A percentile compares a stretch with the other conserved stretches of the same genome.
Evolutionary conservation across 92 coral and sea anemone species (phyloP).

Genomic region (Actinernus sp.): DNA sequence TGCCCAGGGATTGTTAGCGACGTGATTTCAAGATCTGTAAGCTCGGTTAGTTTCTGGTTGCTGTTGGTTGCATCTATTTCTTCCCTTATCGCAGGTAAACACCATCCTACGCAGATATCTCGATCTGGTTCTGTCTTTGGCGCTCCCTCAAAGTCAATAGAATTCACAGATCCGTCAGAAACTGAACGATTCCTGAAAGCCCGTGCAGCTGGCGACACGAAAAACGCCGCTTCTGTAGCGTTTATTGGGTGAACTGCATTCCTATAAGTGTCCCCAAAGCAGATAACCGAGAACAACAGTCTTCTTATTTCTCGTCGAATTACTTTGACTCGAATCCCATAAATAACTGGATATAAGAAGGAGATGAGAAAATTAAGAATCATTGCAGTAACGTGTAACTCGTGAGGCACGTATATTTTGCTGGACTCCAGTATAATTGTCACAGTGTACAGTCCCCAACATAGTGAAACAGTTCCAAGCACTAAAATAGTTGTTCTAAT

Average conservation of each 20-base stretch:
- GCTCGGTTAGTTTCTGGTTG: conserved; percentile 64
- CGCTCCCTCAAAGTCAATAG: conserved; percentile 61
- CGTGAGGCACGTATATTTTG: conserved; percentile 52
- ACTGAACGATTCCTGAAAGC: conserved; percentile 80
- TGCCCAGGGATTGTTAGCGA: conserved; percentile 51
- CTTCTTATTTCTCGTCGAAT: conserved; percentile 76
- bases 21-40: conserved; percentile 62
- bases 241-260: conserved; percentile 75
- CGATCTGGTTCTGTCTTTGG: conserved; percentile 35
- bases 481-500: conserved; percentile 79
- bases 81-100: conserved; percentile 77
- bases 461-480: conserved; percentile 75
- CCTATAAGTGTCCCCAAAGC: conserved; percentile 23
- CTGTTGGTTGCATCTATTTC: conserved; percentile 56
- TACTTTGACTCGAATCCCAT: conserved; percentile 87
- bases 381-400: conserved; percentile 60
- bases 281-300: conserved; percentile 35
- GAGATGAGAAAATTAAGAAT: conserved; percentile 62
- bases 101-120: conserved; percentile 58
- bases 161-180: conserved; percentile 85
- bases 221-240: conserved; percentile 69
- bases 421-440: conserved; percentile 78
- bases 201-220: conserved; percentile 62
- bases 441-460: conserved; percentile 86
- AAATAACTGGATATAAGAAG: conserved; percentile 82